A percentile compares a stretch with the other conserved stretches of the same genome.
These are phyloP conservation scores for Clinocottus analis DNA, from an alignment of 2,113 vertebrate species.

Conservation along the genomic window DNA sequence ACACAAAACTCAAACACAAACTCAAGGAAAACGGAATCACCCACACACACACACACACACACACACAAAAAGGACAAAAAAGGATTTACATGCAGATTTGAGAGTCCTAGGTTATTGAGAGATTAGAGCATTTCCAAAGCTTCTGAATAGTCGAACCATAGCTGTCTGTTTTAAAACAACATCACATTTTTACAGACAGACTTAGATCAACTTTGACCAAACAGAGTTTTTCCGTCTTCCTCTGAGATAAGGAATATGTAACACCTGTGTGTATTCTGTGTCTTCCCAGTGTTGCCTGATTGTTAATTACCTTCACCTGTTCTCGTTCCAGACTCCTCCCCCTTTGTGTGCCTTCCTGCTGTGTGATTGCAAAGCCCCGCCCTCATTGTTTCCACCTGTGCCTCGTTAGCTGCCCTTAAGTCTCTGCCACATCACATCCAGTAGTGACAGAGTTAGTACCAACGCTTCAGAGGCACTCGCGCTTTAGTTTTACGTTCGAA, in stretches of 20 bases:
- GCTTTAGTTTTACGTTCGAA: too few species aligned
- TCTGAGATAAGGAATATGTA: not conserved
- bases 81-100: not conserved
- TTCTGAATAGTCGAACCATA: not conserved
- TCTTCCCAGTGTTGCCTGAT: too few species aligned
- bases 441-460: too few species aligned
- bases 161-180: not conserved
- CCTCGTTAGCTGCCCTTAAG: too few species aligned
- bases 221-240: not conserved
- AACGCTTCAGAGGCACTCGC: not conserved
- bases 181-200: not conserved
- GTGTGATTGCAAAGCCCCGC: too few species aligned
- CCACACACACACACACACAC: not conserved
- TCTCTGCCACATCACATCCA: too few species aligned
- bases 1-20: not conserved
- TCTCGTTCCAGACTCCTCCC: too few species aligned
- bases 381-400: too few species aligned
- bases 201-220: not conserved
- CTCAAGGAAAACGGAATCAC: not conserved
- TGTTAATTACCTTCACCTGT: too few species aligned
- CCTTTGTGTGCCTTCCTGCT: too few species aligned
- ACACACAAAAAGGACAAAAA: not conserved
- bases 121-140: slow-evolving; percentile 21
- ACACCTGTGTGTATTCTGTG: too few species aligned
- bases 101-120: slow-evolving; percentile 1